These are phyloP conservation scores for Cryptus viduatorius DNA, from an alignment of 2,888 invertebrate genomes.

Conservation along the genomic window DNA sequence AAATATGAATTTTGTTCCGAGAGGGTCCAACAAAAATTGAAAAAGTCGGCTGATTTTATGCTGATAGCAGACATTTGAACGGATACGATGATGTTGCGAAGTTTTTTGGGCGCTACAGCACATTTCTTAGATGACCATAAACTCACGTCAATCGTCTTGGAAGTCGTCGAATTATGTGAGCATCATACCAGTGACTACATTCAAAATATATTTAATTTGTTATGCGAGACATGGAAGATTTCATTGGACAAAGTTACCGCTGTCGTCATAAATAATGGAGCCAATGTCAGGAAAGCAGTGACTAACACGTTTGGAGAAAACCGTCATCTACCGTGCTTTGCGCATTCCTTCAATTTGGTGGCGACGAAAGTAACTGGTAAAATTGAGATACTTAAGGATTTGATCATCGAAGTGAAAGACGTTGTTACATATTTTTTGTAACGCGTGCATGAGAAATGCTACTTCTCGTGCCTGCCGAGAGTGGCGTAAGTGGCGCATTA, in stretches of 20 bases:
- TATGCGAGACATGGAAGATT: conserved; percentile 62
- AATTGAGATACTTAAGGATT: conserved; percentile 34
- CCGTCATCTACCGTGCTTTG: conserved; percentile 70
- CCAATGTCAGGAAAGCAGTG: conserved; percentile 68
- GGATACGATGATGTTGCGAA: conserved; percentile 63
- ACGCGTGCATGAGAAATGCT: no score
- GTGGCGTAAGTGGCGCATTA: no score
- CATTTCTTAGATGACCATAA: conserved; percentile 55
- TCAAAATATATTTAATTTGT: conserved; percentile 30
- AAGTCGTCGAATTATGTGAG: conserved; percentile 52
- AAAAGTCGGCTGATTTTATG: conserved; percentile 35
- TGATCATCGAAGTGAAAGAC: conserved; percentile 65
- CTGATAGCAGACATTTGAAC: conserved; percentile 69
- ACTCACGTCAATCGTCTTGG: conserved; percentile 53
- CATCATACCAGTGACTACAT: conserved; percentile 65
- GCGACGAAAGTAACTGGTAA: conserved; percentile 42
- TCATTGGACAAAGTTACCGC: conserved; percentile 56
- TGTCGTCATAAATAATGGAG: conserved; percentile 68
- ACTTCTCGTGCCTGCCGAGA: no score
- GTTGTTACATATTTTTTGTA: conserved; percentile 69
- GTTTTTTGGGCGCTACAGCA: conserved; percentile 64
- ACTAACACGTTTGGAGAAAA: conserved; percentile 63
- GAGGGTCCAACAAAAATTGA: conserved; percentile 50
- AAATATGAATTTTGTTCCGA: conserved; percentile 59
- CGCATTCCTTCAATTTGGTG: conserved; percentile 68